Evolutionary conservation across 2,888 invertebrate genomes (phyloP), one percentile per base, ranked within the genome.

Genomic region (Drosophila tanythrix): DNA sequence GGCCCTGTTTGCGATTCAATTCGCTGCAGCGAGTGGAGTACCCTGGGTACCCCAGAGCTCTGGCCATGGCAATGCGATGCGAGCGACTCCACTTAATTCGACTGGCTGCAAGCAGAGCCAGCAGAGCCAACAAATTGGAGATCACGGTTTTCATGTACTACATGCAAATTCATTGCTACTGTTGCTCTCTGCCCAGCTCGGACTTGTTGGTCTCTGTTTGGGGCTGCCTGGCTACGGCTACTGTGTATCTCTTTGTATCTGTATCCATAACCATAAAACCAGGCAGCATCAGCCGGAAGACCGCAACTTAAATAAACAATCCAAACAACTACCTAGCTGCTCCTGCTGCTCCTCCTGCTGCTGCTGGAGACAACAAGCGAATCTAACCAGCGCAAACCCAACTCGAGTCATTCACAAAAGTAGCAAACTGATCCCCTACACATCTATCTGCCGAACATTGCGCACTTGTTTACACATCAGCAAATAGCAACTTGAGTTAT

Each of bases 81-180:
- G 56, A 57, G 57, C 57, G 60, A 71, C 59, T 58, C 60, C 65
- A 58, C 62, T 73, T 77, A 55, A 62, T 65, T 57, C 60, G 25
- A 46, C 46, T 46, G 46, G 8, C 46, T 46, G 46, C 46, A 25
- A 15, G 36, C 36, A 33, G 59, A 74, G 70, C 29, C 71, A 74
- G 48, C 82, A 67, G 57, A 70, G 72, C 62, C 70, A 92, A 93
- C 93, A 93, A 93, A 93, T 93, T 93, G 92, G 90, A 91, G 93
- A 93, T 93, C 93, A 93, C 93, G 93, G 93, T 91, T 93, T 93
- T 92, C 92, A 90, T 93, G 93, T 93, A 91, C 84, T 89, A 93
- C 93, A 93, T 91, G 92, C 90, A 92, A 91, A 92, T 91, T 90
- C 90, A 88, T 92, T 92, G 92, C 92, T 92, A 92, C 92, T 92